These are phyloP conservation scores for Ascidia mentula DNA, from an alignment of 23 tunicate genomes.

Conservation along the genomic window DNA sequence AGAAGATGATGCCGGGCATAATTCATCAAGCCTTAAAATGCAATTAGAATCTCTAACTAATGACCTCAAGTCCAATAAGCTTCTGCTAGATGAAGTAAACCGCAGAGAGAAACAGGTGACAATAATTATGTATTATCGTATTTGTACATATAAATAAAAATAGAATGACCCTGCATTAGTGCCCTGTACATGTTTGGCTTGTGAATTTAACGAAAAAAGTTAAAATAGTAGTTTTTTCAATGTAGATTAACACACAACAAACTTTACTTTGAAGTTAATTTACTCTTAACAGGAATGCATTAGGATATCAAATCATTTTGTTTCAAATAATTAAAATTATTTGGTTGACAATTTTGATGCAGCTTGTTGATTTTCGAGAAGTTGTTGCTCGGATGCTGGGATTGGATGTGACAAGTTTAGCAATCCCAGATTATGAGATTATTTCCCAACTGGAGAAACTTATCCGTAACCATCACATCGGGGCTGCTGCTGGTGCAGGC, in stretches of 20 bases:
- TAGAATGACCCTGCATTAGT: too few relatives aligned
- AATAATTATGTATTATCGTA: too few relatives aligned
- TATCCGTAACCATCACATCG: slow-evolving; percentile 86
- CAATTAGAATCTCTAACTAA: slow-evolving; percentile 83
- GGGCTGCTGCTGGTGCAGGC: slow-evolving; percentile 60
- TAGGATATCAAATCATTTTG: too few relatives aligned
- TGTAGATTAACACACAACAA: too few relatives aligned
- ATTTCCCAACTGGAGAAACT: slow-evolving; percentile 73
- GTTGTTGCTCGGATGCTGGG: slow-evolving; percentile 97
- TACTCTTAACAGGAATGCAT: too few relatives aligned
- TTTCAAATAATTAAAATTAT: background rate
- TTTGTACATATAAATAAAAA: too few relatives aligned
- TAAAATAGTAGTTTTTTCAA: background rate
- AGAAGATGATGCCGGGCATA: slow-evolving; percentile 35
- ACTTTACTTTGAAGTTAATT: too few relatives aligned
- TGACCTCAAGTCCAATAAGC: slow-evolving; percentile 82
- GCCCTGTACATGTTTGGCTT: too few relatives aligned
- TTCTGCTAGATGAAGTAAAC: slow-evolving; percentile 68
- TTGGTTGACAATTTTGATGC: background rate
- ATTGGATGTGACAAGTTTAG: slow-evolving; percentile 77
- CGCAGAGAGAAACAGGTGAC: slow-evolving; percentile 94
- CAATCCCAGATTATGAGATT: slow-evolving; percentile 94
- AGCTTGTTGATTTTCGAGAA: slow-evolving; percentile 96
- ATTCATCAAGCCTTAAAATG: slow-evolving; percentile 37
- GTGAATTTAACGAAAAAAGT: too few relatives aligned